phyloP scores from a whole-genome alignment of 2,113 vertebrate genomes.

The Clinocottus analis region DNA sequence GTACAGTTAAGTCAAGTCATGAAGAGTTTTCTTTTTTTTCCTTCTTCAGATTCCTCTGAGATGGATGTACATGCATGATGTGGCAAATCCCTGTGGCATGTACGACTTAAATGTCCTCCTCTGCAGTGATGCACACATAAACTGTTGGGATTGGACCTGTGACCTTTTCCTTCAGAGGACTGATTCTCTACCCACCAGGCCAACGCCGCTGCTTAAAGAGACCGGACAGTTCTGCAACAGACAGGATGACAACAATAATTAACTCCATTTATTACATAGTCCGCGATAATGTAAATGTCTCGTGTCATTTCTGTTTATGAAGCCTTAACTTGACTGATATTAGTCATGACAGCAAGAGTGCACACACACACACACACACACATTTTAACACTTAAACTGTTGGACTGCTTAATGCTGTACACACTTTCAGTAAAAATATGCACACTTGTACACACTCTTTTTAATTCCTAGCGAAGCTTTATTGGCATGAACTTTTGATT shows the following conservation, averaged over 20 bases:
- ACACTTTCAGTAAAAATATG: constrained; percentile 22
- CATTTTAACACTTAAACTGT: constrained; percentile 3
- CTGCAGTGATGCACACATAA: constrained; percentile 54
- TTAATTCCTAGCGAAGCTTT: constrained; percentile 25
- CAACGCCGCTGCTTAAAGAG: constrained; percentile 29
- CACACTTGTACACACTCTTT: constrained; percentile 21
- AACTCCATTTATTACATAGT: constrained; percentile 64
- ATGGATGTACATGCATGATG: constrained; percentile 39
- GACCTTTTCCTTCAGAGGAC: constrained; percentile 67
- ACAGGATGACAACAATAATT: constrained; percentile 71
- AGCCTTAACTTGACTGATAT: constrained; percentile 67
- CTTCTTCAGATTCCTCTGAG: constrained; percentile 32
- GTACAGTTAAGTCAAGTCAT: neutral
- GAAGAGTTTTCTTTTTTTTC: constrained; percentile 3
- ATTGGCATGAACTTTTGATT: constrained; percentile 8
- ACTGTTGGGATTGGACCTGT: constrained; percentile 57
- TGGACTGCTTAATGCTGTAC: constrained; percentile 22
- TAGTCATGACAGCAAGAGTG: constrained; percentile 44
- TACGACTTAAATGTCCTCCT: constrained; percentile 48
- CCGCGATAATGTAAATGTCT: constrained; percentile 69
- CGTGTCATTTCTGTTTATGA: constrained; percentile 60
- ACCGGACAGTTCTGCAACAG: constrained; percentile 48
- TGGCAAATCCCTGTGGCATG: constrained; percentile 4
- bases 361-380: constrained; percentile 14
- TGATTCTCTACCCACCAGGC: constrained; percentile 39